Base-by-base conservation (phyloP, 2,797 vertebrate species). In the Catharus ustulatus region DNA sequence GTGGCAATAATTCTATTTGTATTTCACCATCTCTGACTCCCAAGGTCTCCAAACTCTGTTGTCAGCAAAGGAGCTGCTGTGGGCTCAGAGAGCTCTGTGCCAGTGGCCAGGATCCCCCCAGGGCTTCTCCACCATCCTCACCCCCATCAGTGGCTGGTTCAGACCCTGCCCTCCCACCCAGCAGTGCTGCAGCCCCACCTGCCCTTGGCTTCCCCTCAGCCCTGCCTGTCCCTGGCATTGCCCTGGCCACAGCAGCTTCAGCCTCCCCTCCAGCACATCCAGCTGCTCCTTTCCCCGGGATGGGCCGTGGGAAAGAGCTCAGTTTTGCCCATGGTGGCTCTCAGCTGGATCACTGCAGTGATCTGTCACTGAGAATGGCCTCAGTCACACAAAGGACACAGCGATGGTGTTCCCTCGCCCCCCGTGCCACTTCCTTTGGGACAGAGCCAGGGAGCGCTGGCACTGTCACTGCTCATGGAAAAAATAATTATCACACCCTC, bases 401-500 rank as follows among this genome's bases (percentile, higher is more conserved):
- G 58, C 0, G 2, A 19, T 3, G 29, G 52, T 76, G 73, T 22
- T 43, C 29, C 23, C 62, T 29, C 1, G 0, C 48, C 3, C 42
- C 75, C 34, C 3, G 2, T 13, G 51, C 75, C 3, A 5, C 32
- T 48, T 72, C 78, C 66, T 64, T 6, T 32, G 87, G 45, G 7
- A 64, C 72, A 23, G 46, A 67, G 38, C 20, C 75, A 30, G 62
- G 1, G 19, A 64, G 58, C 0, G 21, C 77, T 4, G 4, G 74
- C 49, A 74, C 82, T 14, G 40, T 6, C 9, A 3, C 40, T 12
- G 62, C 62, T 61, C n/a, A 6, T 2, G 89, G 91, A 58, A 87
- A 92, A 83, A 91, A 78, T 43, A 92, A 91, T 61, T 49, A 85
- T 89, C 22, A 9, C 89, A 63, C 84, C 89, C 87, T 95, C 76